Evolutionary conservation across 2,797 vertebrate genomes (phyloP).

Genomic region (Ctenosaura bakeri): DNA sequence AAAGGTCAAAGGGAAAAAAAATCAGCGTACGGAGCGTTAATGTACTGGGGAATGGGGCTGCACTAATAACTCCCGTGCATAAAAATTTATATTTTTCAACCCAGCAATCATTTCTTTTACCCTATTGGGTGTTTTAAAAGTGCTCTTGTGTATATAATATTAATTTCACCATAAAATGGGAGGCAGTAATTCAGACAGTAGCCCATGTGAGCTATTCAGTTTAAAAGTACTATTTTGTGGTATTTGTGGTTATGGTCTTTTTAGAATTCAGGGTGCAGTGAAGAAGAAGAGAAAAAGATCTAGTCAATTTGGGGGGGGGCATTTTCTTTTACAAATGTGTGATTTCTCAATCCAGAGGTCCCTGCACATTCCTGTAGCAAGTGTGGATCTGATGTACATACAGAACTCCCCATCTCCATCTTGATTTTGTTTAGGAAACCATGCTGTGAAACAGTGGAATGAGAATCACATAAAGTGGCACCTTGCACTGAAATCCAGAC

Average conservation of each 20-base stretch:
- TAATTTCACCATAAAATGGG: conserved; percentile 79
- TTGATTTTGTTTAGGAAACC: not conserved
- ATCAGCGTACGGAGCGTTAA: conserved; percentile 67
- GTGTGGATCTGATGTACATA: too few relatives aligned
- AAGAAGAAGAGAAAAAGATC: conserved; percentile 30
- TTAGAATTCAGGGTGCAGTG: conserved; percentile 42
- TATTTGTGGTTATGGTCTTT: conserved; percentile 62
- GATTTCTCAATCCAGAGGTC: conserved; percentile 24
- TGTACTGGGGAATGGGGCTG: conserved; percentile 70
- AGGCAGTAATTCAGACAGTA: conserved; percentile 72
- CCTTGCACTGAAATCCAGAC: not conserved
- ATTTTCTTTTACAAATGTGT: conserved; percentile 45
- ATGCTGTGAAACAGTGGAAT: not conserved
- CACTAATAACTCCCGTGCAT: conserved; percentile 74
- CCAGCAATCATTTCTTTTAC: conserved; percentile 70
- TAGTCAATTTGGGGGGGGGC: conserved; percentile 52
- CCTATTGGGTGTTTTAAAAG: conserved; percentile 76
- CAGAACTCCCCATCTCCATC: too few relatives aligned
- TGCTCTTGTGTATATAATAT: conserved; percentile 77
- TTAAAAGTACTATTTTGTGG: conserved; percentile 59
- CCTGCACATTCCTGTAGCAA: not conserved
- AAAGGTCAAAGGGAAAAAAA: conserved; percentile 78
- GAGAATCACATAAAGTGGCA: not conserved
- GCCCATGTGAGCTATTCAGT: conserved; percentile 73
- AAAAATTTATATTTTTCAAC: conserved; percentile 76